Evolutionary conservation across 2,797 vertebrate genomes (phyloP).

Genomic region (Argyrosomus regius): DNA sequence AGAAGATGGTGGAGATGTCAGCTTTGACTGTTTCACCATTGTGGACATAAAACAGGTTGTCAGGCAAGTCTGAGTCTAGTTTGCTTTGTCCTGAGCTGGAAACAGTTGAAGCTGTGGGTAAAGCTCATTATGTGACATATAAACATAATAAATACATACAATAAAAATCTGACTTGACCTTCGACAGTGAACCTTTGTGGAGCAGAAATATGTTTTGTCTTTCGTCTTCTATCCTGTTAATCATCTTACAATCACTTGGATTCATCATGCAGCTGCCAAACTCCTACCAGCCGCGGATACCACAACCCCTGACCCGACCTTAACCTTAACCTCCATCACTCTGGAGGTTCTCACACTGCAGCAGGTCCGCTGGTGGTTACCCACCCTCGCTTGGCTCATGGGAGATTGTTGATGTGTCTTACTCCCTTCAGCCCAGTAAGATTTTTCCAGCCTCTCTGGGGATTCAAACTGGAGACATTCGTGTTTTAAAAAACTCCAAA

Average conservation of each 20-base stretch:
- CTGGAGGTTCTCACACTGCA: not conserved
- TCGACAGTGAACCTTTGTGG: not conserved
- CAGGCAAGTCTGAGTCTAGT: no score
- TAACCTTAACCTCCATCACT: not conserved
- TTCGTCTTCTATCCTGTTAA: not conserved
- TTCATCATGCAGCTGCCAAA: no score
- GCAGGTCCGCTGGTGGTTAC: not conserved
- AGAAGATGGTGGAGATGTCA: not conserved
- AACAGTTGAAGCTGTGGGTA: not conserved
- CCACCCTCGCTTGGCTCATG: not conserved
- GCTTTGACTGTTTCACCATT: not conserved
- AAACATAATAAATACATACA: no score
- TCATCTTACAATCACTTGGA: not conserved
- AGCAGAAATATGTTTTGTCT: not conserved
- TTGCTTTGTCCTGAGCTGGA: not conserved
- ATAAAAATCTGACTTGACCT: no score
- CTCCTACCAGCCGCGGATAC: not conserved
- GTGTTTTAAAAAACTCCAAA: constrained; percentile 8
- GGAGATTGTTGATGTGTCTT: not conserved
- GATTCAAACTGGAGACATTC: constrained; percentile 21
- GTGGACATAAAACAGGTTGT: no score
- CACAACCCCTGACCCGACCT: no score
- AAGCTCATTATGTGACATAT: not conserved
- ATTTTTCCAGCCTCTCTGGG: constrained; percentile 1
- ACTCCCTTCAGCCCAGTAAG: not conserved